phyloP scores from a whole-genome alignment of 37 sponge, comb jelly and placozoan species.

The Lycopodina hypogea region DNA sequence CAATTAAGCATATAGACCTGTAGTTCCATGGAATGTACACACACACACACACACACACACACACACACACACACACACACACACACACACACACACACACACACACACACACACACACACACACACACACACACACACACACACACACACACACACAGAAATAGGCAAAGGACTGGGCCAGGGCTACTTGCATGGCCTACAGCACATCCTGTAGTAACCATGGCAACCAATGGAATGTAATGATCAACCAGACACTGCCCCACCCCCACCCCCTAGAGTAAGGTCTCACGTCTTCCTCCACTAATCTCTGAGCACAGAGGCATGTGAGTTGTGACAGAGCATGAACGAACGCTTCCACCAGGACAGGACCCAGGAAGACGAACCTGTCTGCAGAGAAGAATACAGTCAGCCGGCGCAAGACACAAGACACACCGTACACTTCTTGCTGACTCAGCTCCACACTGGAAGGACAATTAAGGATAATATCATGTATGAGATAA shows the following conservation, averaged over 20 bases:
- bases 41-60: too few relatives aligned
- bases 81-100: too few relatives aligned
- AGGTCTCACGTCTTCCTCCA: slow-evolving; percentile 9
- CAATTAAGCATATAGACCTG: too few relatives aligned
- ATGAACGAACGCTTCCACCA: slow-evolving; percentile 14
- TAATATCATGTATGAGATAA: too few relatives aligned
- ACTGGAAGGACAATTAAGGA: too few relatives aligned
- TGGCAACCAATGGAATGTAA: background rate
- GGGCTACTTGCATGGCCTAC: background rate
- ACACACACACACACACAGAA: too few relatives aligned
- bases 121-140: background rate
- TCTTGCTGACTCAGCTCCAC: slow-evolving; percentile 28
- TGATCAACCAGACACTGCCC: background rate
- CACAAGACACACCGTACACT: slow-evolving; percentile 41
- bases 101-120: too few relatives aligned
- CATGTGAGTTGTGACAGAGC: slow-evolving; percentile 38
- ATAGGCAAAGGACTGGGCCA: background rate
- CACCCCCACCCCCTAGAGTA: background rate
- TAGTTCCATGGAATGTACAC: too few relatives aligned
- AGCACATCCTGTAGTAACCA: background rate
- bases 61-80: too few relatives aligned
- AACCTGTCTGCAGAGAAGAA: slow-evolving; percentile 22
- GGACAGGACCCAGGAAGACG: background rate
- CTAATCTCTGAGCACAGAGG: slow-evolving; percentile 30
- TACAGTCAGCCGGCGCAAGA: slow-evolving; percentile 25